These are phyloP conservation scores for Nebria brevicollis DNA, from an alignment of 2,888 invertebrate genomes.

Conservation along the genomic window DNA sequence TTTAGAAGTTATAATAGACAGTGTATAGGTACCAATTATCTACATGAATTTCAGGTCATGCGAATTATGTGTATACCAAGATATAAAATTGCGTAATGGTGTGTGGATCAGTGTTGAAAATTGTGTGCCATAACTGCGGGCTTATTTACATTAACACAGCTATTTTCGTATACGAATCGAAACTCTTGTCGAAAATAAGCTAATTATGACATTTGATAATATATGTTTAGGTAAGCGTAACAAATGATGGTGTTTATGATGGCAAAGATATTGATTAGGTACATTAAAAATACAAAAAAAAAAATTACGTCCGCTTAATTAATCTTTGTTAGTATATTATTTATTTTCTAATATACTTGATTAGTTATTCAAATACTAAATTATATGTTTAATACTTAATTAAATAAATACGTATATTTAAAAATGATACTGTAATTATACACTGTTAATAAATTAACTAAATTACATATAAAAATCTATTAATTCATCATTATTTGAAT, in stretches of 20 bases:
- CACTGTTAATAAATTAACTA: too few species aligned
- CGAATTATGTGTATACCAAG: not conserved
- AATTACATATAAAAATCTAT: too few species aligned
- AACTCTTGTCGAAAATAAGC: not conserved
- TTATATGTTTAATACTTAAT: too few species aligned
- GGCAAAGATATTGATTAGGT: too few species aligned
- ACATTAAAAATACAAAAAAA: too few species aligned
- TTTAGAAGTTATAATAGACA: not conserved
- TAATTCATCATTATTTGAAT: too few species aligned
- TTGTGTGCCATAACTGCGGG: not conserved
- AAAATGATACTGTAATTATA: too few species aligned
- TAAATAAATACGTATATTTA: too few species aligned
- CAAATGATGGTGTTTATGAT: not conserved
- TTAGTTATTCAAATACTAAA: too few species aligned
- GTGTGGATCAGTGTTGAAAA: not conserved
- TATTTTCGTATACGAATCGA: not conserved
- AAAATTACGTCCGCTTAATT: too few species aligned
- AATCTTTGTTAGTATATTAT: too few species aligned
- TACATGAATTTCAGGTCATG: conserved; percentile 1
- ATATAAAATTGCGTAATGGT: not conserved
- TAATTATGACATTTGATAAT: not conserved
- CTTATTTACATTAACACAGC: not conserved
- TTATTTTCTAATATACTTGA: too few species aligned
- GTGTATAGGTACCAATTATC: not conserved
- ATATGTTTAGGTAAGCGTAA: not conserved